Base-by-base conservation (phyloP, 1,140 invertebrate genomes). In the Berghia stephanieae region DNA sequence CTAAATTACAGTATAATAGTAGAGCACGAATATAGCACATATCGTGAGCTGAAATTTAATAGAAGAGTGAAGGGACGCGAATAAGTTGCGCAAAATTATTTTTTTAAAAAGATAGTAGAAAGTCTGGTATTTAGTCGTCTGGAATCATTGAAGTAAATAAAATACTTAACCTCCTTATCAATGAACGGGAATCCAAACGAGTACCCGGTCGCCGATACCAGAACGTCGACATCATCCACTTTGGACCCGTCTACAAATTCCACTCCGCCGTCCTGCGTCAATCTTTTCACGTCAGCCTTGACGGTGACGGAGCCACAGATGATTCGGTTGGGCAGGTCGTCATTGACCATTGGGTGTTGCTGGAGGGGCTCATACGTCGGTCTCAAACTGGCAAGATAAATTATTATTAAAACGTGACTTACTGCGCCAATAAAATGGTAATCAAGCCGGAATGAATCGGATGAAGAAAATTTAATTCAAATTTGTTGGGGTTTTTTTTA, bases 321-420 rank as follows among this genome's bases (percentile, higher is more conserved):
- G 36, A 92, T 87, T n/a, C 90, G 82, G 83, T 92, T 91, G 2
- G 91, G 87, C n/a, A 92, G 80, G n/a, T 90, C 89, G 79, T 92
- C 91, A 79, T 92, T 92, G 1, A 92, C 87, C 36, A 89, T 90
- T 1, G 90, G 89, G 80, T 92, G 91, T 77, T 91, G 91, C 13
- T 84, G 81, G 31, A 88, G 85, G 16, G 90, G 84, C 16, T 85
- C 72, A 79, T 92, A 90, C 36, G 86, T 78, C 21, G 91, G 91
- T 75, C 90, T 86, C 43, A 92, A 77, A 6, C 74, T 60, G 71
- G n/a, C 34, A 55, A 27, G 42, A 68, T 10, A 36, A 40, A 24
- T 36, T 18, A 63, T 63, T 16, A 63, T 10, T 16, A 18, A 63
- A n/a, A n/a, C n/a, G n/a, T n/a, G n/a, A n/a, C n/a, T n/a, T n/a